Evolutionary conservation across 2,797 vertebrate species (phyloP), one percentile per base, ranked within the genome.

Genomic region (Ptychobarbus kaznakovi): DNA sequence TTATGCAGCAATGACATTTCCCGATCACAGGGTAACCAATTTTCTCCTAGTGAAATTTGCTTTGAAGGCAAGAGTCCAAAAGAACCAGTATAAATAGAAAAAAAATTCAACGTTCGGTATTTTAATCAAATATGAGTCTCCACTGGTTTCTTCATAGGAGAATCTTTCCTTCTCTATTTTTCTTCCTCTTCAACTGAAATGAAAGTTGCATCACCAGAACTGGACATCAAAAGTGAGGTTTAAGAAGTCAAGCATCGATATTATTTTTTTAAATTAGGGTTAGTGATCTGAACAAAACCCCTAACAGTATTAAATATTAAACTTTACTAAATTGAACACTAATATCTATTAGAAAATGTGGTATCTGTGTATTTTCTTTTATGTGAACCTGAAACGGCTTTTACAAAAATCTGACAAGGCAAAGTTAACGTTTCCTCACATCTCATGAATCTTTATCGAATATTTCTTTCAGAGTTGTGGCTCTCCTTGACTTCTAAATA

Each of bases 171-270:
- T n/a, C 32, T 20, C 44, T 22, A 44, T 61, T 32, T 15, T 49
- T n/a, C 66, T 61, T 58, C 53, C 35, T 81, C 32, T 20, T 79
- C 88, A 15, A 44, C 66, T 86, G 74, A 90, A 88, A 25, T 61
- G 13, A 77, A 58, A 1, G 53, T 61, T 78, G 22, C 38, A 61
- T 61, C 38, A 42, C 4, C 56, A 61, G 15, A 58, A 78, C 10
- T 38, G 35, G 53, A 58, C n/a, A 25, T 56, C 53, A 61, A 42
- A 61, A 42, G 13, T 16, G 35, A 77, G 22, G 53, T 61, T 78
- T 56, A 61, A 58, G 9, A 18, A 44, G 38, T n/a, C 38, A 28
- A 78, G 7, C 25, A 20, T 74, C 1, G 22, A 53, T 53, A 7
- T 49, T 35, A 35, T 22, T 53, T 53, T 53, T 18, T 38, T 38